phyloP scores from a whole-genome alignment of 2,113 vertebrate genomes.

The Lepus europaeus region DNA sequence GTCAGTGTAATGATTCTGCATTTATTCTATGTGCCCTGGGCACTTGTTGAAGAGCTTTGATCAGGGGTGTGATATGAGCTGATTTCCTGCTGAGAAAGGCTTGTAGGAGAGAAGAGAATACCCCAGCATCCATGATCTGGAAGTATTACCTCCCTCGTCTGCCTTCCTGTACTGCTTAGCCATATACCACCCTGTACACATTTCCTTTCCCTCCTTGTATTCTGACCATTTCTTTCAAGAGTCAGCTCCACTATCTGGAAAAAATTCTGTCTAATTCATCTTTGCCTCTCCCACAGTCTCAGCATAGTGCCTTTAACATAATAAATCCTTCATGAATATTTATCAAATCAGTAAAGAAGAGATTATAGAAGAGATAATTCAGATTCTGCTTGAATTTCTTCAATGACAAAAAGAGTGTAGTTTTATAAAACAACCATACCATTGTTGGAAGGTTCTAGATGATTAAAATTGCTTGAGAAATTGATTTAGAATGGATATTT shows the following conservation, averaged over 20 bases:
- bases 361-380: constrained; percentile 55
- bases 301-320: constrained; percentile 22
- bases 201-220: constrained; percentile 9
- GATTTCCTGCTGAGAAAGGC: neutral
- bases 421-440: constrained; percentile 28
- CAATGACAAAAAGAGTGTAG: constrained; percentile 51
- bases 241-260: neutral
- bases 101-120: neutral
- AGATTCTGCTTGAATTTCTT: constrained; percentile 63
- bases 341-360: constrained; percentile 53
- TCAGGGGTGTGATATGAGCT: neutral
- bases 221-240: constrained; percentile 58
- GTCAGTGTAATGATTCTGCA: neutral
- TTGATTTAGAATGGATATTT: constrained; percentile 4
- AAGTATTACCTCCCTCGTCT: neutral
- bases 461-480: constrained; percentile 37
- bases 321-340: constrained; percentile 69
- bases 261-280: constrained; percentile 24
- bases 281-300: constrained; percentile 44
- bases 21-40: neutral
- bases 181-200: neutral
- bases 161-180: neutral
- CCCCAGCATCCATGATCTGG: neutral
- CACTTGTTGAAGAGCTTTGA: neutral
- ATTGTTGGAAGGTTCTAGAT: constrained; percentile 26